A percentile compares a stretch with the other conserved stretches of the same genome.
phyloP scores from a whole-genome alignment of 1,140 invertebrate genomes.

The Drosophila biarmipes region DNA sequence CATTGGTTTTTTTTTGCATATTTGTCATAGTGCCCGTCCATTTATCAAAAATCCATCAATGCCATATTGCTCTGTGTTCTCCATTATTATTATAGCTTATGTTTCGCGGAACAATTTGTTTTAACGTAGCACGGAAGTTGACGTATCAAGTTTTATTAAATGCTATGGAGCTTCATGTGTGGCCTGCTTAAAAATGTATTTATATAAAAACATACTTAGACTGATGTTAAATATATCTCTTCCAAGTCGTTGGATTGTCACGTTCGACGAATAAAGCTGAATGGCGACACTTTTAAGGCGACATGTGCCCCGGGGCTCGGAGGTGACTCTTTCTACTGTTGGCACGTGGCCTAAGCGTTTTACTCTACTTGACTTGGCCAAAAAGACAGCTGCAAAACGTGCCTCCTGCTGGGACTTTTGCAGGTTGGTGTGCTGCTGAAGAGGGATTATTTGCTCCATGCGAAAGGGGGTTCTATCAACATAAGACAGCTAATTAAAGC shows the following conservation, averaged over 20 bases:
- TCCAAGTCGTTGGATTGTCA: constrained; percentile 39
- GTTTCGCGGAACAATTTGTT: constrained; percentile 14
- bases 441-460: constrained; percentile 36
- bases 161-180: constrained; percentile 16
- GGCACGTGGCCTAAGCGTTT: constrained; percentile 39
- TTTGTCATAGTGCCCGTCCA: constrained; percentile 59
- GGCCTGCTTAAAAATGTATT: constrained; percentile 11
- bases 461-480: constrained; percentile 26
- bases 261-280: constrained; percentile 60
- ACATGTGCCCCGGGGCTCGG: constrained; percentile 31
- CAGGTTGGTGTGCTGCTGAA: constrained; percentile 1
- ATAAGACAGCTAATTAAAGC: constrained; percentile 45
- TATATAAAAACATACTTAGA: constrained; percentile 29
- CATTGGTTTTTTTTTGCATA: constrained; percentile 55
- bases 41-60: constrained; percentile 73
- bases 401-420: constrained; percentile 17
- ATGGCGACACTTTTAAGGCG: constrained; percentile 66
- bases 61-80: constrained; percentile 33
- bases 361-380: constrained; percentile 17
- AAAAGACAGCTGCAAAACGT: constrained; percentile 32
- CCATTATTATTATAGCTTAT: constrained; percentile 4
- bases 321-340: constrained; percentile 29
- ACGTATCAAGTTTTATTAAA: constrained; percentile 17
- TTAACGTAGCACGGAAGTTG: constrained; percentile 21
- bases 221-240: constrained; percentile 22